Base-by-base conservation (phyloP, 2,113 vertebrate genomes). In the Chunga burmeisteri region DNA sequence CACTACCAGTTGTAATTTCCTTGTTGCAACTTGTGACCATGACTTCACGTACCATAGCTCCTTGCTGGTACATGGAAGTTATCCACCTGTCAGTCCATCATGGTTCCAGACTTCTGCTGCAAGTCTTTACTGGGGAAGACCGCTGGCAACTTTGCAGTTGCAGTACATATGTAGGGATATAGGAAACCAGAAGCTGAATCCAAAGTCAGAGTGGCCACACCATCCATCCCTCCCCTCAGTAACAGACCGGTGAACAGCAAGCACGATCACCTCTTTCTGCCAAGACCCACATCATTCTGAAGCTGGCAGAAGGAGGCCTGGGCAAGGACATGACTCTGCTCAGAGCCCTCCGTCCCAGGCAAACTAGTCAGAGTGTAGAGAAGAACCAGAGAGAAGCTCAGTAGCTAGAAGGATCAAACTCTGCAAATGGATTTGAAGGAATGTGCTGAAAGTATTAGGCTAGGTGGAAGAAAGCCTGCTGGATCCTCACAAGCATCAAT, bases 1-100 rank as follows among this genome's bases (percentile, higher is more conserved):
- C 38, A 55, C 4, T 14, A 63, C 3, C 16, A 46, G 38, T 40
- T 20, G 0, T 16, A 21, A 68, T 52, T 68, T 78, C 59, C 42
- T 58, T 36, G 34, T 7, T 73, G 36, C 34, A 53, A 16, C n/a
- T 79, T 32, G 13, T 29, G 47, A 86, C 59, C 2, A 0, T 38
- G 27, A 50, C 18, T 62, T 42, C 23, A 36, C 0, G 0, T 29
- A 86, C 25, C 21, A 14, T 4, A 42, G 59, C n/a, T 78, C 56
- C 53, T 59, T 63, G 20, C 7, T 36, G 44, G 29, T 36, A 16
- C 42, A 9, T 8, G n/a, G 49, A 63, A 81, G 25, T 77, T 70
- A 85, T 10, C 20, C 23, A 77, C 32, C 22, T 8, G 13, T 62
- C 55, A 59, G 32, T 21, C 22, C 22, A 30, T 19, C 27, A 9